Evolutionary conservation across 1,140 invertebrate genomes (phyloP).

Genomic region (Ectropis grisescens): DNA sequence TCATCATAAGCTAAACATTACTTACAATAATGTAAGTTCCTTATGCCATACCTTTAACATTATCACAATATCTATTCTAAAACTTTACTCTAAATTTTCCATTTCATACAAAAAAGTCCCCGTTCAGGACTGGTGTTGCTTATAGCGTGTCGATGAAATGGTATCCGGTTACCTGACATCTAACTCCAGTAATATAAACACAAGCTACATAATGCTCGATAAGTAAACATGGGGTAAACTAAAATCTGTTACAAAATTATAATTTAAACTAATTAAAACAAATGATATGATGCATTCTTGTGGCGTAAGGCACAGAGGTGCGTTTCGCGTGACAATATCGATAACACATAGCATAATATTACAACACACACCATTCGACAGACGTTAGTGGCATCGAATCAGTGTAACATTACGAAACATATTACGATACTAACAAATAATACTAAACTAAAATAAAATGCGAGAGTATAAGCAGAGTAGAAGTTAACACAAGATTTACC

Average conservation of each 20-base stretch:
- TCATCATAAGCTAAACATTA: neutral
- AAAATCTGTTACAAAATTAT: conserved; percentile 49
- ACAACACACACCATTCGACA: conserved; percentile 3
- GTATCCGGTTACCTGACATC: conserved; percentile 14
- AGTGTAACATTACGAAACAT: conserved; percentile 12
- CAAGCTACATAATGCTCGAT: conserved; percentile 32
- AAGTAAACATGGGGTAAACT: conserved; percentile 36
- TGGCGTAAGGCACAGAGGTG: conserved; percentile 39
- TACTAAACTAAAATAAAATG: conserved; percentile 51
- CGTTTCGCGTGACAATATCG: conserved; percentile 29
- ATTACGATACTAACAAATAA: conserved; percentile 23
- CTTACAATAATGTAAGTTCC: neutral
- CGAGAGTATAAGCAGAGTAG: conserved; percentile 28
- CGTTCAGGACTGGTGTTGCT: conserved; percentile 34
- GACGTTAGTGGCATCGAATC: too few relatives aligned
- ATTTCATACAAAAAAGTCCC: conserved; percentile 65
- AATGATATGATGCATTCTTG: conserved; percentile 73
- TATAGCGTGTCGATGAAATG: conserved; percentile 26
- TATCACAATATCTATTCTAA: neutral
- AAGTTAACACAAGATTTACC: conserved; percentile 14
- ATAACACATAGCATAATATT: conserved; percentile 17
- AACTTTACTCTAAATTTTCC: conserved; percentile 9
- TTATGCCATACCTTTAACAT: neutral
- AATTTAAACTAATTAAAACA: conserved; percentile 62
- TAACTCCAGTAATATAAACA: conserved; percentile 23